Evolutionary conservation across 2,888 invertebrate species (phyloP), one percentile per base, ranked within the genome.

Genomic region (Agrochola lychnidis): DNA sequence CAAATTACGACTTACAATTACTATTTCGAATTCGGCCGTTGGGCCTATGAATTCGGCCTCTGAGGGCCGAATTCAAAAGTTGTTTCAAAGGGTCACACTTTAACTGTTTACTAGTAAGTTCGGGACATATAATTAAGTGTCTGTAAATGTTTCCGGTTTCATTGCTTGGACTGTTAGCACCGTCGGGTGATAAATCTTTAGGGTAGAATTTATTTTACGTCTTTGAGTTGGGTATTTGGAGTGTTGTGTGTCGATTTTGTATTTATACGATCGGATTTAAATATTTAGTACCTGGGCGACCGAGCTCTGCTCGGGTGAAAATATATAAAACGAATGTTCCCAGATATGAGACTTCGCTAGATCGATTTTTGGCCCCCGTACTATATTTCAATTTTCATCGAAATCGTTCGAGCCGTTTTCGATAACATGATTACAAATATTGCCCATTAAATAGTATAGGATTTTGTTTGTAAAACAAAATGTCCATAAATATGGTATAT

Each of bases 121-220:
- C 1, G 61, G 63, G 63, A 76, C 64, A 79, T 57, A 76, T 78
- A 87, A 86, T 85, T 85, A 78, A 83, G 66, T 78, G 73, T 76
- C 68, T 36, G 77, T 71, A 62, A 76, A 81, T 70, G 85, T 74
- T 81, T 66, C 57, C 70, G 57, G 40, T 79, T 77, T 73, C 64
- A 80, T 69, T 75, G 48, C 66, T 40, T 10, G 14, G n/a, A 57
- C 51, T 63, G 73, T 78, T 68, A 69, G 74, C 70, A 56, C 68
- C 57, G 4, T 40, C 22, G 68, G 53, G 74, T 56, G 42, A 79
- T 79, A 69, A 70, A 80, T 74, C 73, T 72, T 76, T n/a, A 62
- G 10, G 67, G 22, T 45, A 42, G 42, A 51, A 48, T 78, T 70
- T 63, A n/a, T 73, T 83, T 62, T 64, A 68, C 25, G 40, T 19